A percentile compares a stretch with the other conserved stretches of the same genome.
These are phyloP conservation scores for Phalacrocorax carbo DNA, from an alignment of 2,113 vertebrate species.

Conservation along the genomic window DNA sequence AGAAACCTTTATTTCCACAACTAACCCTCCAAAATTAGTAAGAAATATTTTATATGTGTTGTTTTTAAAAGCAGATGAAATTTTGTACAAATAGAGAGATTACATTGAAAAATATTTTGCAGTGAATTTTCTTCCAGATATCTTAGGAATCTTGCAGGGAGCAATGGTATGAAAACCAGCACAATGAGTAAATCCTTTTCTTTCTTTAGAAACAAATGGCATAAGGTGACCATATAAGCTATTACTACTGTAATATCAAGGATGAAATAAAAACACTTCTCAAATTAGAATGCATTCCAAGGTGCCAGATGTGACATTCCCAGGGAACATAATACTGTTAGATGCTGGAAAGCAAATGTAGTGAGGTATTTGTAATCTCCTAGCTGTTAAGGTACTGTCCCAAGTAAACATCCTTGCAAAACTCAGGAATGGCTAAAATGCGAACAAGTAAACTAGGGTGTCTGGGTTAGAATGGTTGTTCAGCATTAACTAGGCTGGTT, in stretches of 20 bases:
- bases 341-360: background rate
- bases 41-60: background rate
- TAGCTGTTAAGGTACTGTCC: background rate
- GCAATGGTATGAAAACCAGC: background rate
- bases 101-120: background rate
- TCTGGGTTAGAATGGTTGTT: background rate
- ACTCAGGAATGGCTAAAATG: background rate
- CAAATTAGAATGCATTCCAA: background rate
- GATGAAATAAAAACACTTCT: background rate
- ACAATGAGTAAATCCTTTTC: background rate
- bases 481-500: background rate
- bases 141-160: background rate
- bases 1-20: background rate
- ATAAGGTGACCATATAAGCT: background rate
- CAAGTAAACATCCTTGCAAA: background rate
- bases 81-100: background rate
- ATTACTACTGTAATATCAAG: background rate
- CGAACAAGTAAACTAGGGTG: background rate
- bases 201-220: background rate
- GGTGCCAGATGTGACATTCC: background rate
- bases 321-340: background rate
- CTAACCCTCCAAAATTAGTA: background rate
- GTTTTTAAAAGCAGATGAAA: background rate
- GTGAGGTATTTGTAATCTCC: background rate
- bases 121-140: background rate